phyloP scores from a whole-genome alignment of 2,888 invertebrate species.

The Coremacera marginata region DNA sequence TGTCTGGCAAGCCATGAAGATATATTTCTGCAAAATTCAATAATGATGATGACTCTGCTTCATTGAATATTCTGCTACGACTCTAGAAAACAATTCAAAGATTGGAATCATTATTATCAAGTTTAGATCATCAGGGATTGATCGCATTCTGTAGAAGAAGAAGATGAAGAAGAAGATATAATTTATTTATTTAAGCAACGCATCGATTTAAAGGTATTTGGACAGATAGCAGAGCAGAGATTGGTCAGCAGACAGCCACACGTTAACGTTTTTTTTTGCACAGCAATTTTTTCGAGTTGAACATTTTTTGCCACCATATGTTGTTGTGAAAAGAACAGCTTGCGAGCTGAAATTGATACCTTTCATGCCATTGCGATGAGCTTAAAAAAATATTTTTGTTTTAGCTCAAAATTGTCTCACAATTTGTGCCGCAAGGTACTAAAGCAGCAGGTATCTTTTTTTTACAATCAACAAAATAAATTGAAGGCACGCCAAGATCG shows the following conservation, averaged over 20 bases:
- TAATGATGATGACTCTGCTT: conserved; percentile 18
- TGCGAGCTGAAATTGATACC: conserved; percentile 31
- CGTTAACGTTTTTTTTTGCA: neutral
- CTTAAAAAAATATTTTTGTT: neutral
- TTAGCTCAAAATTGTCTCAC: neutral
- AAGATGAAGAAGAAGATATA: neutral
- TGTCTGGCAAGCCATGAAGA: neutral
- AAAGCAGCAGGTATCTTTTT: too few relatives aligned
- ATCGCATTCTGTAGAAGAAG: neutral
- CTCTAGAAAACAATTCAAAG: conserved; percentile 1
- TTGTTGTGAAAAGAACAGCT: conserved; percentile 18
- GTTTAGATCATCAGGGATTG: neutral
- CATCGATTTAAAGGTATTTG: neutral
- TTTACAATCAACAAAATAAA: too few relatives aligned
- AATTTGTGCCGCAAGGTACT: neutral
- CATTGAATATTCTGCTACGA: neutral
- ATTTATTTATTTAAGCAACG: conserved; percentile 27
- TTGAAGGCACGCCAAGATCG: conserved; percentile 4
- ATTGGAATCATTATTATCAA: conserved; percentile 6
- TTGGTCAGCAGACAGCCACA: neutral
- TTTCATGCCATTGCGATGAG: neutral
- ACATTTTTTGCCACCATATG: conserved; percentile 14
- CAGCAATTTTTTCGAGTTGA: neutral
- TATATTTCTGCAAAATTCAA: neutral
- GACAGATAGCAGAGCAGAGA: neutral